Evolutionary conservation across 2,797 vertebrate genomes (phyloP).

Genomic region (Tamandua tetradactyla): DNA sequence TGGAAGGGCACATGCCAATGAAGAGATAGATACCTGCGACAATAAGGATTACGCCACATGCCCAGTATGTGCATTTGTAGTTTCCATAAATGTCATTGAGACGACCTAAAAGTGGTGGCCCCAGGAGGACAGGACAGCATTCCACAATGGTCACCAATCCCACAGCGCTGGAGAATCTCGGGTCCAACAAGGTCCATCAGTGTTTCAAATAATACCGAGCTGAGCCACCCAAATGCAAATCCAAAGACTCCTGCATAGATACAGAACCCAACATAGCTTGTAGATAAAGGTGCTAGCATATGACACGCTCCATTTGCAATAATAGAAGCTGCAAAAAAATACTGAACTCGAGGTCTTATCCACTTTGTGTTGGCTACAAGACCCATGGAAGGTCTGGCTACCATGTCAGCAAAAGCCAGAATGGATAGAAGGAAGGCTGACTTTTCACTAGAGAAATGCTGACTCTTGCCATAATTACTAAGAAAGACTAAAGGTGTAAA

Average conservation of each 20-base stretch:
- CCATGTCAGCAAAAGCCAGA: constrained; percentile 97
- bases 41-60: too few species aligned
- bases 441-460: constrained; percentile 91
- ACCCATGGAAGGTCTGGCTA: constrained; percentile 97
- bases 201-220: constrained; percentile 96
- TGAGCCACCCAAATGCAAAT: constrained; percentile 97
- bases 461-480: constrained; percentile 96
- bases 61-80: too few species aligned
- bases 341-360: constrained; percentile 95
- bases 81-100: too few species aligned
- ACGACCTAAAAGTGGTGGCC: constrained; percentile 97
- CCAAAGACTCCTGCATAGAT: constrained; percentile 96
- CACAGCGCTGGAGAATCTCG: constrained; percentile 95
- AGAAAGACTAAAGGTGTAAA: constrained; percentile 97
- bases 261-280: constrained; percentile 91
- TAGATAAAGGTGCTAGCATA: constrained; percentile 90
- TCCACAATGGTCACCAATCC: constrained; percentile 98
- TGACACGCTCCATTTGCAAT: constrained; percentile 95
- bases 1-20: too few species aligned
- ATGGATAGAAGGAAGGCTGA: constrained; percentile 97
- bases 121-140: constrained; percentile 95
- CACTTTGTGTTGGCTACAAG: constrained; percentile 95
- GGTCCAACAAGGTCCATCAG: constrained; percentile 97
- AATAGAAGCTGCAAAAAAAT: constrained; percentile 94
- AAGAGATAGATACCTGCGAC: too few species aligned